A percentile compares a stretch with the other conserved stretches of the same genome.
Evolutionary conservation across 1,140 invertebrate species (phyloP).

Genomic region (Leptopilina clavipes): DNA sequence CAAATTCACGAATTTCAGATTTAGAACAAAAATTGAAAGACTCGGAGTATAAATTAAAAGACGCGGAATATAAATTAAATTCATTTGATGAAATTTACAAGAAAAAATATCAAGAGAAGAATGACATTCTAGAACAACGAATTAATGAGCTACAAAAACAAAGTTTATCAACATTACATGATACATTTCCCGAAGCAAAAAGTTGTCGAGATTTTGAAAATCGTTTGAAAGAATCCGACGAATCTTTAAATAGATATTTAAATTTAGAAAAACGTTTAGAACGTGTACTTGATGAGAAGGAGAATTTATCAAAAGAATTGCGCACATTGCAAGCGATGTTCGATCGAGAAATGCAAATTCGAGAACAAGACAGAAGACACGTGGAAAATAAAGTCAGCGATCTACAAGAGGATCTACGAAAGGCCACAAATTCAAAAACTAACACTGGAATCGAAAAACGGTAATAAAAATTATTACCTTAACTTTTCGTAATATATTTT

Average conservation of each 20-base stretch:
- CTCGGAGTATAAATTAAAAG: constrained; percentile 67
- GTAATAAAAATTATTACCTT: constrained; percentile 56
- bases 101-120: constrained; percentile 70
- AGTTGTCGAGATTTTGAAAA: constrained; percentile 53
- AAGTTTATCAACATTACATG: constrained; percentile 50
- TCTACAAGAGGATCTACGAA: constrained; percentile 62
- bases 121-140: constrained; percentile 57
- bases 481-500: no score
- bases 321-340: constrained; percentile 61
- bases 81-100: constrained; percentile 65
- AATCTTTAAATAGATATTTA: constrained; percentile 60
- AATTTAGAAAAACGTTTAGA: constrained; percentile 63
- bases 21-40: constrained; percentile 75
- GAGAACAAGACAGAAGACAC: constrained; percentile 61
- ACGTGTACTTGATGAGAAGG: constrained; percentile 60
- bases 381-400: constrained; percentile 64
- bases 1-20: constrained; percentile 70
- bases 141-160: constrained; percentile 58
- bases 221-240: constrained; percentile 57
- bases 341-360: constrained; percentile 64
- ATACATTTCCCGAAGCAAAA: constrained; percentile 56
- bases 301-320: constrained; percentile 61
- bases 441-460: neutral
- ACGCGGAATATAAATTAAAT: constrained; percentile 63
- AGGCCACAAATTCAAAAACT: constrained; percentile 43